Base-by-base conservation (phyloP, 2,797 vertebrate genomes). In the Chlorospingus semifuscus region DNA sequence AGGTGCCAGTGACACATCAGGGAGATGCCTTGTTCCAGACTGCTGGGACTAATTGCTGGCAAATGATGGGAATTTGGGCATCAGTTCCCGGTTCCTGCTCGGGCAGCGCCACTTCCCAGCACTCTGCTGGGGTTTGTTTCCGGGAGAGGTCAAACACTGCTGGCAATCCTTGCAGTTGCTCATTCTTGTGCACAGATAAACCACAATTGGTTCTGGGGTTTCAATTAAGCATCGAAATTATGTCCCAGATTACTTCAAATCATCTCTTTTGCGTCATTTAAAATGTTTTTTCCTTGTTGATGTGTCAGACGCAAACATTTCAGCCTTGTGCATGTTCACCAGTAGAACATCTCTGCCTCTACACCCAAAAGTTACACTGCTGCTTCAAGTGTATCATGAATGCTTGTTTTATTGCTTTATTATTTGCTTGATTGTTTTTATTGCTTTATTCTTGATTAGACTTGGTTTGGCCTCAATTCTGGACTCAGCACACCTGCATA, bases 111-210 rank as follows among this genome's bases (percentile, higher is more conserved):
- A 8, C 19, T 68, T 79, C 20, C 56, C 42, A 18, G 72, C 41
- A 7, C 30, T 42, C 36, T 36, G 34, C 9, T 17, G 61, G 47
- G 60, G 22, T 46, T 55, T 27, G 52, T 30, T 61, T 89, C 71
- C 93, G 77, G 80, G 20, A 60, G 56, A 32, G 83, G 46, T 86
- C 81, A 87, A 27, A 16, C 0, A 11, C 81, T 65, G 64, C 75
- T 5, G 30, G 70, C 46, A 9, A 2, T 80, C 0, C 0, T 30
- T 27, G 37, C 8, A 16, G 36, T 6, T 60, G 44, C 34, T 81
- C 27, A 0, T 57, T 64, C 66, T 0, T 8, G 13, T 30, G 30
- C 49, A 20, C 26, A 27, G 41, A 41, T 8, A 12, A 85, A 63
- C 37, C 27, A 6, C 36, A 39, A 1, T 2, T 6, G 3, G 11